phyloP scores from a whole-genome alignment of 2,113 vertebrate genomes.

The Rhombomys opimus region DNA sequence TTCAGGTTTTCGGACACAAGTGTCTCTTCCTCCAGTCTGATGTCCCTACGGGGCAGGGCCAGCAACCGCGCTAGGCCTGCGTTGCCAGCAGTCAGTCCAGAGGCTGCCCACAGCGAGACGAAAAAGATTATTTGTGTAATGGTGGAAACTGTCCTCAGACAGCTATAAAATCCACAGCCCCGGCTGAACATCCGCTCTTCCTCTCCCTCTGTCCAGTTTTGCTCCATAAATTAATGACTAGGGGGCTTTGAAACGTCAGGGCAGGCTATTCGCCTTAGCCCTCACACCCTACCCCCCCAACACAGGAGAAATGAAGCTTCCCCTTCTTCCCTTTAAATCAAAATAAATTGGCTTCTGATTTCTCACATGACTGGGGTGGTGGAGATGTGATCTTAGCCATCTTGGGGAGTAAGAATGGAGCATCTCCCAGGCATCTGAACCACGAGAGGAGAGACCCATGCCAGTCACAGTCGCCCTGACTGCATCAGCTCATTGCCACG shows the following conservation, averaged over 20 bases:
- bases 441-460: background rate
- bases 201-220: slow-evolving; percentile 67
- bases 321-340: slow-evolving; percentile 72
- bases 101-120: slow-evolving; percentile 34
- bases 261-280: slow-evolving; percentile 58
- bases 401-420: slow-evolving; percentile 1
- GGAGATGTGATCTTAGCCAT: slow-evolving; percentile 47
- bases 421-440: background rate
- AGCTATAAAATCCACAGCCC: slow-evolving; percentile 64
- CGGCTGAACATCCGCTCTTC: slow-evolving; percentile 25
- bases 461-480: background rate
- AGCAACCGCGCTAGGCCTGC: slow-evolving; percentile 20
- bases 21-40: slow-evolving; percentile 17
- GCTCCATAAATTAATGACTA: slow-evolving; percentile 76
- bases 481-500: background rate
- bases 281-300: background rate
- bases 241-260: slow-evolving; percentile 54
- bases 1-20: background rate
- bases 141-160: slow-evolving; percentile 56
- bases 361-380: slow-evolving; percentile 34
- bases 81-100: slow-evolving; percentile 31
- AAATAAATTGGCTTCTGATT: slow-evolving; percentile 74
- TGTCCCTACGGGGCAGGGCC: background rate
- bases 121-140: slow-evolving; percentile 39
- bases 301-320: slow-evolving; percentile 66